Percentiles rank a stretch among this genome's conserved stretches.
phyloP scores from a whole-genome alignment of 2,113 vertebrate genomes.

The Peucedramus taeniatus region DNA sequence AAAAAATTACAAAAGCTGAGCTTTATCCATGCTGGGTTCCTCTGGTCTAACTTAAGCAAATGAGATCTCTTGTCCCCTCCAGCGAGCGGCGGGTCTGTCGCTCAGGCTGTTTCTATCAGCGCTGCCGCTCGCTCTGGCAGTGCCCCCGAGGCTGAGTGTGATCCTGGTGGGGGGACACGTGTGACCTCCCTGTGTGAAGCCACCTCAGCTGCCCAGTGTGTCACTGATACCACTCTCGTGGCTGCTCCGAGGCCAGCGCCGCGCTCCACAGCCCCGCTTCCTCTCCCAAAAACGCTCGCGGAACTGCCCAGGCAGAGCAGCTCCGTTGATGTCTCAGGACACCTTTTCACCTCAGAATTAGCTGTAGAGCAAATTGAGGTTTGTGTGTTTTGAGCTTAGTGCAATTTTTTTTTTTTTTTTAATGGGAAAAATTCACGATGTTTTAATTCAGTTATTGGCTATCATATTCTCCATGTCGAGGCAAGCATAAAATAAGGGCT shows the following conservation, averaged over 20 bases:
- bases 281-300: not conserved
- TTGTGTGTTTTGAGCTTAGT: not conserved
- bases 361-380: not conserved
- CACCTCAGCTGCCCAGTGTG: not conserved
- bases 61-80: constrained; percentile 37
- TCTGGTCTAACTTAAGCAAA: constrained; percentile 47
- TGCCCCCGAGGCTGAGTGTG: constrained; percentile 1
- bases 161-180: not conserved
- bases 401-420: not conserved
- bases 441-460: not conserved
- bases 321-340: not conserved
- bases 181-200: not conserved
- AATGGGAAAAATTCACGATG: fast-evolving
- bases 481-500: not conserved
- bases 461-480: not conserved
- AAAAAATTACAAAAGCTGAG: not conserved
- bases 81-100: not conserved
- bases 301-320: not conserved
- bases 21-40: not conserved
- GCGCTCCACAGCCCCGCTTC: not conserved
- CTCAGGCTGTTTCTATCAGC: constrained; percentile 2
- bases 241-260: not conserved
- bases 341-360: not conserved
- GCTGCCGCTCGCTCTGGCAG: not conserved
- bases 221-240: not conserved